These are phyloP conservation scores for Podarcis lilfordi DNA, from an alignment of 2,797 vertebrate genomes.

Conservation along the genomic window DNA sequence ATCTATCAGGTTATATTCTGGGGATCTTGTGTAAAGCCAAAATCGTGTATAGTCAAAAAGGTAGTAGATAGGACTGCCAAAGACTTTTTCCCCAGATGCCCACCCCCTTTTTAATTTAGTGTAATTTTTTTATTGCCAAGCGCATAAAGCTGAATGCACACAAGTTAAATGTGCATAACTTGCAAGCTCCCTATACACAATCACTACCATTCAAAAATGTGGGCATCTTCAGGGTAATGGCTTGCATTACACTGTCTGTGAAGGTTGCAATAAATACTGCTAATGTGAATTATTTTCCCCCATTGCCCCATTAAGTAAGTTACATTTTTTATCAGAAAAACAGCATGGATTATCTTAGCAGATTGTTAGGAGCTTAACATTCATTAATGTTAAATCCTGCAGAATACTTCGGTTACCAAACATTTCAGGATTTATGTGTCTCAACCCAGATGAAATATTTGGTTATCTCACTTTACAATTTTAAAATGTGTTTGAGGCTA, in stretches of 20 bases:
- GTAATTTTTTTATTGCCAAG: too few species aligned
- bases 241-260: background rate
- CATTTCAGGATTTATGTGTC: background rate
- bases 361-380: background rate
- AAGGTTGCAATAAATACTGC: background rate
- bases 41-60: too few species aligned
- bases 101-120: too few species aligned
- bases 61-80: too few species aligned
- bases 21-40: too few species aligned
- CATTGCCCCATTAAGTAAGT: background rate
- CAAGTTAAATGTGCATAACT: too few species aligned
- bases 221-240: background rate
- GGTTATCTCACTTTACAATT: background rate
- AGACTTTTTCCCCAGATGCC: too few species aligned
- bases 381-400: background rate
- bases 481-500: conserved; percentile 2
- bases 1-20: too few species aligned
- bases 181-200: background rate
- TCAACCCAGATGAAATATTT: background rate
- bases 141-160: too few species aligned
- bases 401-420: background rate
- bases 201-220: background rate
- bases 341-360: background rate
- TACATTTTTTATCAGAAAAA: background rate
- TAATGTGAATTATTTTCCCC: background rate